Conservation (phyloP, 2,888 invertebrate species). For the Perithous albicinctus region DNA sequence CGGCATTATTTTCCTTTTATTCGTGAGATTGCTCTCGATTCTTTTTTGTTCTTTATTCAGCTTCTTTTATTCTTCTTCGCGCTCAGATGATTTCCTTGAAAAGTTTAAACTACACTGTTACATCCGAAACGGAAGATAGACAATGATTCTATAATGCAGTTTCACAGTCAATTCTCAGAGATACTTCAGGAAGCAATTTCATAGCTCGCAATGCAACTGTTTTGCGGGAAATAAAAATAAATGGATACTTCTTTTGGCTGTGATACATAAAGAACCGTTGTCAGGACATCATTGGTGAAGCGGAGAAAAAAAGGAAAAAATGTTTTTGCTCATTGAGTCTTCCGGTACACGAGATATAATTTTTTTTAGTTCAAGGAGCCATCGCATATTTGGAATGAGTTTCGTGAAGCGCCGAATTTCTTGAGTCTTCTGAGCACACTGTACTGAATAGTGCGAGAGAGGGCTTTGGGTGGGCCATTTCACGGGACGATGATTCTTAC, state of each 20-base stretch:
- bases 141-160: constrained; percentile 1
- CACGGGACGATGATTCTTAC: constrained; percentile 71
- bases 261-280: constrained; percentile 18
- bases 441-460: constrained; percentile 21
- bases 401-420: constrained; percentile 57
- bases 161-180: constrained; percentile 26
- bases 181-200: constrained; percentile 31
- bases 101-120: neutral
- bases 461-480: constrained; percentile 71
- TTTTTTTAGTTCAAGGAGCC: constrained; percentile 36
- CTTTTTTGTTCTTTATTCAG: constrained; percentile 8
- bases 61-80: neutral
- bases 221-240: constrained; percentile 15
- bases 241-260: constrained; percentile 5
- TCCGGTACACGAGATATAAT: constrained; percentile 39
- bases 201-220: neutral
- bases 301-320: constrained; percentile 23
- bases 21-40: constrained; percentile 42
- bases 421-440: constrained; percentile 36
- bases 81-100: constrained; percentile 30
- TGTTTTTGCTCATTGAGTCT: constrained; percentile 42
- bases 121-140: neutral
- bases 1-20: constrained; percentile 45
- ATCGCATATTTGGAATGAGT: constrained; percentile 53
- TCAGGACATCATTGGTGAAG: constrained; percentile 15